phyloP scores from a whole-genome alignment of 1,140 invertebrate species.

The Hypothenemus hampei region DNA sequence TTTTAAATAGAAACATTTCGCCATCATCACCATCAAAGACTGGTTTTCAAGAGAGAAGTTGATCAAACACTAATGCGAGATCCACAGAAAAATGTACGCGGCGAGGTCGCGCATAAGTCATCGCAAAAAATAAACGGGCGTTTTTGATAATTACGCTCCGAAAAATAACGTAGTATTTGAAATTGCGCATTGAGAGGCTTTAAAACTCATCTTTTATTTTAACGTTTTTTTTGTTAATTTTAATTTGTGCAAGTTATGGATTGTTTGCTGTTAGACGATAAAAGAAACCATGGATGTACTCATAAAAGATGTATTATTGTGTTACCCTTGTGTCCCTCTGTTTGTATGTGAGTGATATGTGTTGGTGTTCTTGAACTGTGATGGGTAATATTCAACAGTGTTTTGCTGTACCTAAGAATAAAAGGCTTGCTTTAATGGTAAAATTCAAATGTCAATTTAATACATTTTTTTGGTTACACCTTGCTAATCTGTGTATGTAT shows the following conservation, averaged over 20 bases:
- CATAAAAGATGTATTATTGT: not conserved
- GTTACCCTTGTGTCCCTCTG: not conserved
- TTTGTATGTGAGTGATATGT: conserved; percentile 29
- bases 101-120: conserved; percentile 13
- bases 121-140: conserved; percentile 36
- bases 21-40: too few species aligned
- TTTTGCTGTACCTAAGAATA: conserved; percentile 35
- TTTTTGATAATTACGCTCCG: conserved; percentile 25
- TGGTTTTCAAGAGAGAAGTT: too few species aligned
- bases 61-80: not conserved
- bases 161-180: too few species aligned
- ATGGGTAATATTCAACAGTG: conserved; percentile 41
- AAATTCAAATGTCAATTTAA: not conserved
- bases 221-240: not conserved
- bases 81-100: conserved; percentile 12
- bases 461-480: not conserved
- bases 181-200: conserved; percentile 7
- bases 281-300: not conserved
- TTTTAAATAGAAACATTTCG: too few species aligned
- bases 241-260: not conserved
- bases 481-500: not conserved
- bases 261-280: not conserved
- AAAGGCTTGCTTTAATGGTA: conserved; percentile 19
- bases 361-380: conserved; percentile 26
- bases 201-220: not conserved